A percentile compares a stretch with the other conserved stretches of the same genome.
Evolutionary conservation across 2,113 vertebrate species (phyloP).

Genomic region (Psilopogon haemacephalus): DNA sequence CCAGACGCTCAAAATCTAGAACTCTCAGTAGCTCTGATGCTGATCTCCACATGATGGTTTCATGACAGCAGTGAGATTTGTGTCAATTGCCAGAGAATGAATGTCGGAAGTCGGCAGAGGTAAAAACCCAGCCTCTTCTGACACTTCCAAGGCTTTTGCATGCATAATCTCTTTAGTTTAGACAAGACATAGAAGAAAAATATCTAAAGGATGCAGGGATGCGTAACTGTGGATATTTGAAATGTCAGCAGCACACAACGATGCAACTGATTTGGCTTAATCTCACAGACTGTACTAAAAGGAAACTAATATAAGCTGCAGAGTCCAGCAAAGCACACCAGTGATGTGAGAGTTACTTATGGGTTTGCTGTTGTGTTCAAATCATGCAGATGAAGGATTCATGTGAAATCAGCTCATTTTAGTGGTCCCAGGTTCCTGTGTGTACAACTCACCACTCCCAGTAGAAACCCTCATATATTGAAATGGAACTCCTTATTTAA

Average conservation of each 20-base stretch:
- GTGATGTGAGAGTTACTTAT: not conserved
- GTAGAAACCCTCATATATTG: not conserved
- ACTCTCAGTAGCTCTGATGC: not conserved
- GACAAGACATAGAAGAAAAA: not conserved
- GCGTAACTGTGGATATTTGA: not conserved
- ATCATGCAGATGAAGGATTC: not conserved
- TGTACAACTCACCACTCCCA: not conserved
- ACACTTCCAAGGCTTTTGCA: not conserved
- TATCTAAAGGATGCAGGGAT: not conserved
- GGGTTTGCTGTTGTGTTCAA: not conserved
- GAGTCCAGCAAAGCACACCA: not conserved
- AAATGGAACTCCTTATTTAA: not conserved
- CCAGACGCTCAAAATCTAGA: not conserved
- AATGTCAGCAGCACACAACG: not conserved
- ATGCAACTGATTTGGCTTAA: not conserved
- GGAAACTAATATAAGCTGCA: not conserved
- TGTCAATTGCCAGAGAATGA: not conserved
- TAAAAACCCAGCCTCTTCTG: not conserved
- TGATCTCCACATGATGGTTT: not conserved
- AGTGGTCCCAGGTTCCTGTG: not conserved
- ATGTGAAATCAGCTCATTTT: slow-evolving; percentile 18
- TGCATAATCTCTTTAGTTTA: not conserved
- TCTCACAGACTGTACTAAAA: not conserved
- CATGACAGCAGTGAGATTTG: not conserved
- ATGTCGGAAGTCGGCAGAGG: not conserved